Evolutionary conservation across 2,113 vertebrate genomes (phyloP).

Genomic region (Thunnus thynnus): DNA sequence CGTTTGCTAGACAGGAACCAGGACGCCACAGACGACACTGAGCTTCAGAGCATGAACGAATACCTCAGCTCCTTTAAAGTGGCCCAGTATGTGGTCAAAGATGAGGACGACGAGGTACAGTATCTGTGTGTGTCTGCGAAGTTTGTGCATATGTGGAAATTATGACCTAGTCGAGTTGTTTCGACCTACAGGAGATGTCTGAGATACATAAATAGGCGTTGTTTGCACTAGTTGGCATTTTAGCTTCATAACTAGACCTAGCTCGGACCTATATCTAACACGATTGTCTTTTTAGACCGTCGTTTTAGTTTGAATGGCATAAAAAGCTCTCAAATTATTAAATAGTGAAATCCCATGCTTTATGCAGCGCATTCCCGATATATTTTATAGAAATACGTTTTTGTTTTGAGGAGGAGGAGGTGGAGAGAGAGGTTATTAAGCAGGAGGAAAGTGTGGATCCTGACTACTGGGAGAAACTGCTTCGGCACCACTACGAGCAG

Average conservation of each 20-base stretch:
- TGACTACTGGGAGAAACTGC: slow-evolving; percentile 99
- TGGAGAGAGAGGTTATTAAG: slow-evolving; percentile 98
- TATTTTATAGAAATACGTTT: neutral
- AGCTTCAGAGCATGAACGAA: slow-evolving; percentile 99
- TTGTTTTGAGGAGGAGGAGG: slow-evolving; percentile 91
- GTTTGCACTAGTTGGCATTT: neutral
- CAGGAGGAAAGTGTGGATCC: slow-evolving; percentile 98
- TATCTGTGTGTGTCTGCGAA: slow-evolving; percentile 51
- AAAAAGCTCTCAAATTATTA: neutral
- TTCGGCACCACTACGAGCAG: slow-evolving; percentile 98
- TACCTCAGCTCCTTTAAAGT: slow-evolving; percentile 99
- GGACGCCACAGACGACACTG: slow-evolving; percentile 95
- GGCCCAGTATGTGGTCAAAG: slow-evolving; percentile 97
- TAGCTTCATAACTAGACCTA: too few relatives aligned
- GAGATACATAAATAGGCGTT: fast-evolving
- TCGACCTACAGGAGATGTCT: neutral
- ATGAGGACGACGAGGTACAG: slow-evolving; percentile 95
- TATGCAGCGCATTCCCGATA: neutral
- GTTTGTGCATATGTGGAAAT: neutral
- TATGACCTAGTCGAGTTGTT: neutral
- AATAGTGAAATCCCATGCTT: neutral
- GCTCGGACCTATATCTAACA: neutral
- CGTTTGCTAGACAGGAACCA: slow-evolving; percentile 94
- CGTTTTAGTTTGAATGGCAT: too few relatives aligned
- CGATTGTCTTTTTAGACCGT: neutral